Evolutionary conservation across 2,797 vertebrate genomes (phyloP), one percentile per base, ranked within the genome.

Genomic region (Molossus molossus): DNA sequence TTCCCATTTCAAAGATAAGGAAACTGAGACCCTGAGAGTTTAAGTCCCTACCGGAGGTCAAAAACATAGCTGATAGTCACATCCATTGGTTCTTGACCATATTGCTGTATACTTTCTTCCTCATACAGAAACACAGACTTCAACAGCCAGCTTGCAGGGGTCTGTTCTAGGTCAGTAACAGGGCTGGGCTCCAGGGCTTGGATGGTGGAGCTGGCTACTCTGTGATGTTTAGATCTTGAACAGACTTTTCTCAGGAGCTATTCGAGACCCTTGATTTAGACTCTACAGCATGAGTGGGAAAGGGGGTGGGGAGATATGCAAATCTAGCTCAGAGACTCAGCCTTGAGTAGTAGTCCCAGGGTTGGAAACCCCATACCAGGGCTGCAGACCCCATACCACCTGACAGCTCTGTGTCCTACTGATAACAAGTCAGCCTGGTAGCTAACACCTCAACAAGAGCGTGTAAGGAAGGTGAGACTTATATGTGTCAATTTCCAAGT

Each of bases 11-110:
- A 91, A 93, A 83, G 60, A 62, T 4, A 21, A 85, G 48, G 62
- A 94, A 70, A 58, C 48, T 72, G 77, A 92, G 58, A 85, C 33
- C 9, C 14, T 23, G 58, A 90, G 73, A 70, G 64, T 57, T 83
- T 69, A 55, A 83, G 20, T 53, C 29, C 18, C 87, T 76, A 70
- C 20, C 37, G 9, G 69, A 40, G 37, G 62, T 83, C 67, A 91
- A 20, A 72, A 58, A 29, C 58, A 90, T 64, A 55, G 77, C 64
- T 65, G 62, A 55, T 84, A 65, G 40, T 97, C 65, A 64, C 14
- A 64, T 75, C 21, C 12, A 33, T 65, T 85, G 6, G 77, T 60
- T 93, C 55, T 84, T 87, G 93, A 70, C 17, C 89, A 25, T 23
- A 53, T 29, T 45, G 27, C n/a, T 64, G 0, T 33, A 0, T 37